phyloP scores from a whole-genome alignment of 2,888 invertebrate genomes.

The Melanostoma mellinum region DNA sequence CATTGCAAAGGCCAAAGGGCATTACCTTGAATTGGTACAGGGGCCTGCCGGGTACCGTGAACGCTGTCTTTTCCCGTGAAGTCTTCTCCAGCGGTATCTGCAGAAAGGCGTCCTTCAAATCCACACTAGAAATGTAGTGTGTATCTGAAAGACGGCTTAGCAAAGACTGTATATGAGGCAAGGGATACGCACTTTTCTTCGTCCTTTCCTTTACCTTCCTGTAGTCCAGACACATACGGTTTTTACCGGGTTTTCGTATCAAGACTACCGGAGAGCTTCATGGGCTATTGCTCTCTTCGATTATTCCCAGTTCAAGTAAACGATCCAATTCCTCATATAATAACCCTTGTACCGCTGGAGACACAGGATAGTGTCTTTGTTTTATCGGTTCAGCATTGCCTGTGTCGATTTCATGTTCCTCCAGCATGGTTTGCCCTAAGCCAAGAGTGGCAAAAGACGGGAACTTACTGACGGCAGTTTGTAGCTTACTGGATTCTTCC shows the following conservation, averaged over 20 bases:
- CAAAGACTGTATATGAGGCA: conserved; percentile 72
- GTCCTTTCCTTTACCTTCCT: no score
- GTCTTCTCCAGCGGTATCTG: neutral
- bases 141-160: conserved; percentile 54
- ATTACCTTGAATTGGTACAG: neutral
- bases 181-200: neutral
- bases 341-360: no score
- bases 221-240: no score
- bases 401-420: neutral
- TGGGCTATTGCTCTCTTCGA: no score
- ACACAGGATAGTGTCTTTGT: no score
- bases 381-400: no score
- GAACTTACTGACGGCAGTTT: neutral
- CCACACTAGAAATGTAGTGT: conserved; percentile 50
- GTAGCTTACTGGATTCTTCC: neutral
- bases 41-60: conserved; percentile 46
- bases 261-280: no score
- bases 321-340: no score
- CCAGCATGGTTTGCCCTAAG: neutral
- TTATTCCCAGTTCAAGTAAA: no score
- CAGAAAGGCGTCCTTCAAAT: conserved; percentile 58
- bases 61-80: conserved; percentile 49
- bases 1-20: no score
- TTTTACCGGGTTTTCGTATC: neutral
- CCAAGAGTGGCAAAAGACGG: neutral